Base-by-base conservation (phyloP, 2,888 invertebrate species). In the Ophion costatus region DNA sequence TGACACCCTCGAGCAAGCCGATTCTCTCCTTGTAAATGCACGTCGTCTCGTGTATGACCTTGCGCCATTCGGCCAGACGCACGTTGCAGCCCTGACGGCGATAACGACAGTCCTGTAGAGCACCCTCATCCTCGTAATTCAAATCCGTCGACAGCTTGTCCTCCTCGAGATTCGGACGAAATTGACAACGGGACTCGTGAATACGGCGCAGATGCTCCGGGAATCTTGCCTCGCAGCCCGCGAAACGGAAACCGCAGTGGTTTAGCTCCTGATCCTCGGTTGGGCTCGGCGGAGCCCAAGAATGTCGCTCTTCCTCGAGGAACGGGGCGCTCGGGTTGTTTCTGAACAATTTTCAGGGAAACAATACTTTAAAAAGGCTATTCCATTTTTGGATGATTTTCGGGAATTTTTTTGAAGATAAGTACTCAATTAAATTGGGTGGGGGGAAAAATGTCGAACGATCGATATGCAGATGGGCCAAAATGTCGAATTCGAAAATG, bases 181-280 rank as follows among this genome's bases (percentile, higher is more conserved):
- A 92, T 66, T 91, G 92, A 22, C 93, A 93, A 57, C 93, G 57
- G 4, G 87, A 83, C 64, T 87, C 87, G 70, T 88, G 89, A 71
- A 90, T 81, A 7, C 78, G 74, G 10, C 85, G 81, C 56, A 89
- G 71, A 66, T 80, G 83, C 20, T 88, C 86, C 11, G 88, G 87
- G 66, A 88, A 76, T 77, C 83, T 91, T 4, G 89, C 90, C 86
- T 88, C 89, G 83, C 93, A 93, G 59, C 93, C 93, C 0, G 89
- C 82, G 61, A 88, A 64, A 22, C 89, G 42, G 69, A 91, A 92
- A 24, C 88, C 69, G 56, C 93, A 93, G 0, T 86, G 38, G 4
- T 86, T 74, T 10, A 92, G 88, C 59, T 89, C 87, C 17, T 90
- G 89, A 69, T 89, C 82, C 51, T 88, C 86, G 10, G 71, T 20